These are phyloP conservation scores for Anguilla obscura DNA, from an alignment of 2,797 vertebrate genomes.

Conservation along the genomic window DNA sequence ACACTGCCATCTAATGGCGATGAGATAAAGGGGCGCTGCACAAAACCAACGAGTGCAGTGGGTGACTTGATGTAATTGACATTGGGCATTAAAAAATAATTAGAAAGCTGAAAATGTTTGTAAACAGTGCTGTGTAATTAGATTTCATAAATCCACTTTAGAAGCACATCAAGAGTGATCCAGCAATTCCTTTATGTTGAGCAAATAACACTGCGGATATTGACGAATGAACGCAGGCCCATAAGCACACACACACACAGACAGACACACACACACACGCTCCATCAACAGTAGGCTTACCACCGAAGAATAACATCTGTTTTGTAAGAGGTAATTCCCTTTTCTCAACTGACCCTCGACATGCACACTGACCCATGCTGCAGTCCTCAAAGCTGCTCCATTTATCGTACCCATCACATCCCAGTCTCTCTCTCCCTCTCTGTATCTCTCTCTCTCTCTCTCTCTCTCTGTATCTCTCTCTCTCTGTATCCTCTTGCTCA, in stretches of 20 bases:
- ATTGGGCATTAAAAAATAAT: background rate
- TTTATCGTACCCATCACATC: background rate
- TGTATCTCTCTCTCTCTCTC: too few relatives aligned
- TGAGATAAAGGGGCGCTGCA: background rate
- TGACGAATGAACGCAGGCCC: background rate
- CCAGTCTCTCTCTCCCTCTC: background rate
- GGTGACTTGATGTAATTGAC: background rate
- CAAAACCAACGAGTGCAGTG: background rate
- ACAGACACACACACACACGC: background rate
- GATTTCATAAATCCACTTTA: background rate
- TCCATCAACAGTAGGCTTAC: background rate
- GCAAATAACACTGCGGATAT: background rate
- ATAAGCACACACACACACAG: background rate
- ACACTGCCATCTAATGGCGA: constrained; percentile 12
- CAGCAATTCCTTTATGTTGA: background rate
- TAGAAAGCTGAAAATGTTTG: background rate
- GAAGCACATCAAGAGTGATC: background rate
- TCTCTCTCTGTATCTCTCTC: too few relatives aligned
- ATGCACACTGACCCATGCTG: background rate
- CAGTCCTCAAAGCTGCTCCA: background rate
- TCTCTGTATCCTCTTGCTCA: too few relatives aligned
- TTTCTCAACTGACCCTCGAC: background rate
- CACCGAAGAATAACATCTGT: background rate
- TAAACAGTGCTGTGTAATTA: background rate
- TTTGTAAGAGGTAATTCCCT: background rate